Evolutionary conservation across 1,140 invertebrate genomes (phyloP), one percentile per base, ranked within the genome.

Genomic region (Hycleus cichorii): DNA sequence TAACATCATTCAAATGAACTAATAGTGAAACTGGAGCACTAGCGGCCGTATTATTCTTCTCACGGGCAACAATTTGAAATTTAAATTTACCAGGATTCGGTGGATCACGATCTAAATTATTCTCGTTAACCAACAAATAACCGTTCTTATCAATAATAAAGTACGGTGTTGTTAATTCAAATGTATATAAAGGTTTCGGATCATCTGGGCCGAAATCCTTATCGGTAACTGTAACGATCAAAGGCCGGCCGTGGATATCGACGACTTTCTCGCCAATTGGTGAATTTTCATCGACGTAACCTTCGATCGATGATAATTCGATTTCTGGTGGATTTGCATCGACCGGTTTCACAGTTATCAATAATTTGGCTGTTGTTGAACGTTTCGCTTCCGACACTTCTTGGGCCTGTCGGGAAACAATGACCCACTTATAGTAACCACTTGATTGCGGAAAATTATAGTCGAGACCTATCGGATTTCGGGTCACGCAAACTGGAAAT

Each of bases 261-360:
- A 90, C 69, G 5, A 95, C 88, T 69, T 83, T 83, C 2, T 90
- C 92, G 11, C 90, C 90, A 44, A 90, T 80, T 0, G 90, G 83
- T 0, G 90, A 86, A 68, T 93, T 93, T 73, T 95, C 92, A 65
- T 90, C 82, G 0, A 93, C 90, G 64, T 81, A 86, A 1, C 91
- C 91, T 66, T 90, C 86, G 26, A 81, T 76, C 4, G 83, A 78
- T 0, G 88, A 83, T 0, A 89, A 81, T 1, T 77, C 75, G 44
- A 94, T 86, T 24, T 85, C 81, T 0, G 92, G 91, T 6, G 91
- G 90, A 74, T 88, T 88, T 38, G 87, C 84, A 73, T 93, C 90
- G 0, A 92, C 88, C 6, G 89, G 88, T 62, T 90, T 85, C 0
- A 94, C 88, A 39, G 83, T 85, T 40, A 94, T 86, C 0, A 81